These are phyloP conservation scores for Lethenteron reissneri DNA, from an alignment of 2,113 vertebrate species.

Conservation along the genomic window DNA sequence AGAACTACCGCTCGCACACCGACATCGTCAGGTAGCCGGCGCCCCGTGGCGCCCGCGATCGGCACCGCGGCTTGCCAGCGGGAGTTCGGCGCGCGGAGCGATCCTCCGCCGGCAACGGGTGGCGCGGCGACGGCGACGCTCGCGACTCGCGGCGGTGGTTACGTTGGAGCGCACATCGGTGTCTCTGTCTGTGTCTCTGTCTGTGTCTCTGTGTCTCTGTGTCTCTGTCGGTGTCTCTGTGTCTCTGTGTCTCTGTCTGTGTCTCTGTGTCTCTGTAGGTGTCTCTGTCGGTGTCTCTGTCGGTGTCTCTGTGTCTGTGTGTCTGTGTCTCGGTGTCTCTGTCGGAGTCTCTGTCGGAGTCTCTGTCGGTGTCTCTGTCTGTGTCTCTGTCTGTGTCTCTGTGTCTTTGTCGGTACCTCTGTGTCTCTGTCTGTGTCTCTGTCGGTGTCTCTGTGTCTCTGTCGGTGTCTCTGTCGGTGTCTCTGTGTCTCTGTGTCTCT, in stretches of 20 bases:
- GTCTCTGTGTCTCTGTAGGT: not conserved
- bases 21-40: constrained; percentile 99
- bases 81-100: no score
- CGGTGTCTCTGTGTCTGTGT: not conserved
- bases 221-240: no score
- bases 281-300: no score
- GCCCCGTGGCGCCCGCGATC: constrained; percentile 12
- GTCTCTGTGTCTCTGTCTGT: not conserved
- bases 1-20: constrained; percentile 99
- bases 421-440: not conserved
- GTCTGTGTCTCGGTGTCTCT: not conserved
- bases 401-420: no score
- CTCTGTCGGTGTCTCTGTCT: no score
- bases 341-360: no score
- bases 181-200: not conserved
- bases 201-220: not conserved
- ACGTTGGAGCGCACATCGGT: no score
- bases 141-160: no score
- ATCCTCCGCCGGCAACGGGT: no score
- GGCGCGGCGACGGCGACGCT: no score
- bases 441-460: not conserved
- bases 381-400: no score
- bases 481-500: not conserved
- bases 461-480: not conserved
- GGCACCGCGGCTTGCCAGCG: no score